A percentile compares a stretch with the other conserved stretches of the same genome.
Evolutionary conservation across 2,113 vertebrate species (phyloP).

Genomic region (Poeciliopsis prolifica): DNA sequence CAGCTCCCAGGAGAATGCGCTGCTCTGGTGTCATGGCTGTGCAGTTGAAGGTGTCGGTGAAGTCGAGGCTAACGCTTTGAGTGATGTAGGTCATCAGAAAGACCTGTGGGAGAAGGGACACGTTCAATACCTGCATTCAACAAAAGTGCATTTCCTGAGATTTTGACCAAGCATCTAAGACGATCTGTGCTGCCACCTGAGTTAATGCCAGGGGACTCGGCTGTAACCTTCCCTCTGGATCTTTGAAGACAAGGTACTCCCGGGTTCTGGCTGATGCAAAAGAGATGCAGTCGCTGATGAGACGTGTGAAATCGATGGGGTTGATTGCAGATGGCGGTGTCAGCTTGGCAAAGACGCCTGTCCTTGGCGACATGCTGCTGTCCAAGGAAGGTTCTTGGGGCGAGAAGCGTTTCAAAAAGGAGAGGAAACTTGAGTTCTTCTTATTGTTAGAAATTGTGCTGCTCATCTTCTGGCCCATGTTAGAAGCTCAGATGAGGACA

Average conservation of each 20-base stretch:
- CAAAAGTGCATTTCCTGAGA: neutral
- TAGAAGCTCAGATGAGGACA: neutral
- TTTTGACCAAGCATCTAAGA: fast-evolving
- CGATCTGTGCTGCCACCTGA: constrained; percentile 45
- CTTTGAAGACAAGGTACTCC: constrained; percentile 78
- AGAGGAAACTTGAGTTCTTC: constrained; percentile 19
- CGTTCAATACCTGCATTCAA: neutral
- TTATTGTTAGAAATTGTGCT: constrained; percentile 16
- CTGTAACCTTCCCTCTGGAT: constrained; percentile 74
- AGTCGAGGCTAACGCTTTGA: constrained; percentile 65
- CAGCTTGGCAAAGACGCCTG: constrained; percentile 62
- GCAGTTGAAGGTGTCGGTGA: constrained; percentile 74
- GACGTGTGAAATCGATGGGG: constrained; percentile 52
- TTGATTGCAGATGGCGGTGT: constrained; percentile 26
- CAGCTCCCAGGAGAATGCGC: constrained; percentile 75
- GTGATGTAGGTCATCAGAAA: constrained; percentile 81
- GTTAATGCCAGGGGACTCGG: constrained; percentile 58
- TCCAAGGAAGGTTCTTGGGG: neutral
- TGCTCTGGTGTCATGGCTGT: constrained; percentile 77
- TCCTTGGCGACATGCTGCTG: neutral
- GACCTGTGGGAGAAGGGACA: constrained; percentile 49
- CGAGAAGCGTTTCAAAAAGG: constrained; percentile 16
- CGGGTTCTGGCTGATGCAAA: constrained; percentile 67
- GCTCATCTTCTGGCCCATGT: constrained; percentile 53
- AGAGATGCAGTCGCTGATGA: constrained; percentile 70